phyloP scores from a whole-genome alignment of 2,888 invertebrate genomes.

The Ceriagrion tenellum region DNA sequence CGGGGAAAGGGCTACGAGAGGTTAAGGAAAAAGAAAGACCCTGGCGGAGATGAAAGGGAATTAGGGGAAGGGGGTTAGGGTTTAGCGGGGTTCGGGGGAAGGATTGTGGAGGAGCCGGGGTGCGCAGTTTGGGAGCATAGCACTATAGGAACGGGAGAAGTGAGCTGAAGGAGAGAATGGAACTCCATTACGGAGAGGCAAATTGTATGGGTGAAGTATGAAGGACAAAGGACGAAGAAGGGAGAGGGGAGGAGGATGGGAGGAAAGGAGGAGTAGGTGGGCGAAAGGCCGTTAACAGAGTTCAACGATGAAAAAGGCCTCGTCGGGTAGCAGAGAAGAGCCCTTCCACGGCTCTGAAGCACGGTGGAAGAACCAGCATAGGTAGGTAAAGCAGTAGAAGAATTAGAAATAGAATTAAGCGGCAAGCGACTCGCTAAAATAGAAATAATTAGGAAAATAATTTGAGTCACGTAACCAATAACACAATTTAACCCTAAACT shows the following conservation, averaged over 20 bases:
- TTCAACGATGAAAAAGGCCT: neutral
- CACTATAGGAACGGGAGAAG: neutral
- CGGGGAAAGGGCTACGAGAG: neutral
- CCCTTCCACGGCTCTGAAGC: neutral
- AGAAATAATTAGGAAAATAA: too few relatives aligned
- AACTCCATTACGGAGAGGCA: conserved; percentile 17
- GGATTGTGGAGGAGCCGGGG: neutral
- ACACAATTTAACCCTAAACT: too few relatives aligned
- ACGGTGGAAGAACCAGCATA: neutral
- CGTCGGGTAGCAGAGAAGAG: neutral
- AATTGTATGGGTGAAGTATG: neutral
- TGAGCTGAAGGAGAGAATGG: neutral
- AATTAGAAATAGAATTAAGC: too few relatives aligned
- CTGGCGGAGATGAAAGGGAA: neutral
- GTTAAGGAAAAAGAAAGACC: neutral
- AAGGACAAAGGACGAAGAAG: neutral
- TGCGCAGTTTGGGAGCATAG: neutral
- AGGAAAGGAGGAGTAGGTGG: neutral
- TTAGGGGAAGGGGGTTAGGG: neutral
- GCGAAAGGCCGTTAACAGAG: neutral
- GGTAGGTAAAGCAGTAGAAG: neutral
- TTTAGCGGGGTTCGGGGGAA: neutral
- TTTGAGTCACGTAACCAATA: too few relatives aligned
- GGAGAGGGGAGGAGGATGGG: neutral
- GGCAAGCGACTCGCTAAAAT: too few relatives aligned